Conservation (phyloP, 2,888 invertebrate species). For the Scrobipalpa atriplicella region DNA sequence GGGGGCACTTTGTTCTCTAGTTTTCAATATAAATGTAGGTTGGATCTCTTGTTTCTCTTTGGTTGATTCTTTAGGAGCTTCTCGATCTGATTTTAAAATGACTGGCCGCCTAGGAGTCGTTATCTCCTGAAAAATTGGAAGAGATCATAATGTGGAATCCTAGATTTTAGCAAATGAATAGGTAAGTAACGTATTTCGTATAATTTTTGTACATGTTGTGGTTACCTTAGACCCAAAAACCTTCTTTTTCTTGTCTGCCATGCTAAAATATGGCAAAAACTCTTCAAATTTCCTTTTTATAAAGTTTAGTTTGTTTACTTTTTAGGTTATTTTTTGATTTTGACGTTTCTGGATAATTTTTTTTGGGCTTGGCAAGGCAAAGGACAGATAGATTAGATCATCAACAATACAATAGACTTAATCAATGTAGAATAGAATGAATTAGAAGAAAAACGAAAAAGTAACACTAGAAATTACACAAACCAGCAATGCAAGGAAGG, state of each 20-base stretch:
- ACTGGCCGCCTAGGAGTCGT: conserved; percentile 64
- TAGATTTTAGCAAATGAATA: neutral
- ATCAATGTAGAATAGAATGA: no score
- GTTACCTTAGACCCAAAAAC: conserved; percentile 63
- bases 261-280: neutral
- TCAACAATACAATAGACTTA: no score
- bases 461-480: no score
- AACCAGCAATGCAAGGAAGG: no score
- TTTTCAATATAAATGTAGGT: conserved; percentile 87
- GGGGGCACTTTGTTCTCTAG: conserved; percentile 81
- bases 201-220: neutral
- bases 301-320: neutral
- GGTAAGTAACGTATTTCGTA: no score
- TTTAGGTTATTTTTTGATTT: neutral
- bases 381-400: no score
- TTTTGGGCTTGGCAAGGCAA: no score
- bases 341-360: neutral
- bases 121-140: conserved; percentile 57
- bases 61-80: conserved; percentile 58
- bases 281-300: neutral
- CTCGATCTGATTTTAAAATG: conserved; percentile 78
- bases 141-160: neutral
- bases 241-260: conserved; percentile 78
- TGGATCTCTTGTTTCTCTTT: conserved; percentile 76
- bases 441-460: no score